Evolutionary conservation across 2,888 invertebrate species (phyloP).

Genomic region (Tiliacea citrago): DNA sequence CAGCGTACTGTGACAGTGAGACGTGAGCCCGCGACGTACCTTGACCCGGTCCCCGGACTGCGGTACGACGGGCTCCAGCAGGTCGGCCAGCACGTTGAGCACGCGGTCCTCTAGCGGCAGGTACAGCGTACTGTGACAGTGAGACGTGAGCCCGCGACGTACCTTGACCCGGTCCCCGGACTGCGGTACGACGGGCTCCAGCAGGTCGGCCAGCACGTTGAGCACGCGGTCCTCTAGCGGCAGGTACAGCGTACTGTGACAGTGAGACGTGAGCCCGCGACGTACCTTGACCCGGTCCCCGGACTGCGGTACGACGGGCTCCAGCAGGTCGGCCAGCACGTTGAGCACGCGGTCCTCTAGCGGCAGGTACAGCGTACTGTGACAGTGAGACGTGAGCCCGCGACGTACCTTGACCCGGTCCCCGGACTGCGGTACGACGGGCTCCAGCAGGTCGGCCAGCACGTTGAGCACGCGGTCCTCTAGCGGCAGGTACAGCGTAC

Average conservation of each 20-base stretch:
- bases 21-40: too few species aligned
- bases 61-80: conserved; percentile 97
- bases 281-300: conserved; percentile 96
- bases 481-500: conserved; percentile 95
- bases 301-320: conserved; percentile 96
- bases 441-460: conserved; percentile 96
- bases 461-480: conserved; percentile 97
- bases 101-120: conserved; percentile 96
- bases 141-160: too few species aligned
- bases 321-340: conserved; percentile 96
- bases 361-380: conserved; percentile 96
- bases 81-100: conserved; percentile 96
- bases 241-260: conserved; percentile 97
- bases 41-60: conserved; percentile 96
- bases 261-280: too few species aligned
- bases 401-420: conserved; percentile 96
- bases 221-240: conserved; percentile 97
- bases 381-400: too few species aligned
- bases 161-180: conserved; percentile 97
- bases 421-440: conserved; percentile 96
- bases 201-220: conserved; percentile 95
- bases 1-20: too few species aligned
- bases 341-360: conserved; percentile 97
- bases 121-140: too few species aligned
- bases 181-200: conserved; percentile 97